Conservation (phyloP, 2,113 vertebrate species). For the Carettochelys insculpta region DNA sequence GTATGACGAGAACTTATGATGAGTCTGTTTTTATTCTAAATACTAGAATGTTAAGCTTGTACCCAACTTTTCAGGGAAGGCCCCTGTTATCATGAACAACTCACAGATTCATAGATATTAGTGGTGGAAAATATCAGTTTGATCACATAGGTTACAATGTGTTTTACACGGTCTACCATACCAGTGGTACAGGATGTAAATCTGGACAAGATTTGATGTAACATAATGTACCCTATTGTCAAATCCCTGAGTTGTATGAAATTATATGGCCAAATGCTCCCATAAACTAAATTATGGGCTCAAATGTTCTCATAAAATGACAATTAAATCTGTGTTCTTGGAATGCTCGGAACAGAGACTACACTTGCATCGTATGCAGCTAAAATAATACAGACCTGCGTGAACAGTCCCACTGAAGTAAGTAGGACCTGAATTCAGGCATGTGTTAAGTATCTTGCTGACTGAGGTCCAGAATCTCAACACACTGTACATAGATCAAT, state of each 20-base stretch:
- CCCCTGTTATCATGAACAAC: not conserved
- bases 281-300: not conserved
- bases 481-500: not conserved
- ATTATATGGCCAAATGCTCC: not conserved
- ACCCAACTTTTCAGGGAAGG: not conserved
- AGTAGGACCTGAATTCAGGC: not conserved
- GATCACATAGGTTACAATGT: not conserved
- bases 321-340: not conserved
- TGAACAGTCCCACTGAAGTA: not conserved
- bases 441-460: not conserved
- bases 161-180: not conserved
- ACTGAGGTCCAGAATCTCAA: not conserved
- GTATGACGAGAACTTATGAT: not conserved
- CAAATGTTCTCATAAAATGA: not conserved
- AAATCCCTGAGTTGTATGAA: not conserved
- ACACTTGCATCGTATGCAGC: not conserved
- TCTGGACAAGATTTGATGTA: too few relatives aligned
- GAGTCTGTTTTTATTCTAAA: not conserved
- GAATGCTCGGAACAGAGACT: not conserved
- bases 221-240: not conserved
- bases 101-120: not conserved
- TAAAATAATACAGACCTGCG: not conserved
- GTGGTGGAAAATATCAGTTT: not conserved
- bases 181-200: not conserved
- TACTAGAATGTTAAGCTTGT: not conserved